Percentiles rank a stretch among this genome's conserved stretches.
These are phyloP conservation scores for Pseudomyrmex cubaensis DNA, from an alignment of 1,140 invertebrate species.

Conservation along the genomic window DNA sequence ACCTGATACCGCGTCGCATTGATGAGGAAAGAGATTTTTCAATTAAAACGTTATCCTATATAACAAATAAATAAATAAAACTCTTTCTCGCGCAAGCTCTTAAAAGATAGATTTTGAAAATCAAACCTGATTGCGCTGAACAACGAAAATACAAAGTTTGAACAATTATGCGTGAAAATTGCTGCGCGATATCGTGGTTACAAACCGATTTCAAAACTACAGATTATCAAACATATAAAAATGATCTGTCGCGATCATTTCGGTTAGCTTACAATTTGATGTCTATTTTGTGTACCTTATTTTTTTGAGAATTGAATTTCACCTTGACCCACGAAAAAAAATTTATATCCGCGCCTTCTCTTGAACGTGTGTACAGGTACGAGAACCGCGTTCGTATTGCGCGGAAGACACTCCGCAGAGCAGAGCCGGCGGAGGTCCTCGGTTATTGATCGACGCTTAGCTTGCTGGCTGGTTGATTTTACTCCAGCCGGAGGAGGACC, in stretches of 20 bases:
- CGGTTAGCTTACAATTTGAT: no score
- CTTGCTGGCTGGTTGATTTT: slow-evolving; percentile 77
- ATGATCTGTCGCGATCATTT: no score
- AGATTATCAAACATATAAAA: no score
- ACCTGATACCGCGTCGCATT: no score
- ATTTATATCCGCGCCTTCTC: neutral
- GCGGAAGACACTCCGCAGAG: slow-evolving; percentile 64
- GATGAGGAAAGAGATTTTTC: neutral
- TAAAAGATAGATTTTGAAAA: no score
- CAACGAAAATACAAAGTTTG: no score
- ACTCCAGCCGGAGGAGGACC: slow-evolving; percentile 80
- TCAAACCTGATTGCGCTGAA: no score
- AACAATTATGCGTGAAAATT: no score
- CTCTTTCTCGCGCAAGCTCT: no score
- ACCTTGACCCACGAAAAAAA: neutral
- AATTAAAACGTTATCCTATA: neutral
- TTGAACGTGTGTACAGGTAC: slow-evolving; percentile 41
- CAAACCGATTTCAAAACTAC: no score
- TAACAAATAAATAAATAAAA: no score
- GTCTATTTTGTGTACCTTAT: neutral
- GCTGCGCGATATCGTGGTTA: no score
- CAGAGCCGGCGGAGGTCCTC: slow-evolving; percentile 72
- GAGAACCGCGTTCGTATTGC: slow-evolving; percentile 53
- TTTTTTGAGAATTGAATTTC: neutral
- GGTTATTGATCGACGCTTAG: slow-evolving; percentile 80